Evolutionary conservation across 2,888 invertebrate species (phyloP), one percentile per base, ranked within the genome.

Genomic region (Oxytorus armatus): DNA sequence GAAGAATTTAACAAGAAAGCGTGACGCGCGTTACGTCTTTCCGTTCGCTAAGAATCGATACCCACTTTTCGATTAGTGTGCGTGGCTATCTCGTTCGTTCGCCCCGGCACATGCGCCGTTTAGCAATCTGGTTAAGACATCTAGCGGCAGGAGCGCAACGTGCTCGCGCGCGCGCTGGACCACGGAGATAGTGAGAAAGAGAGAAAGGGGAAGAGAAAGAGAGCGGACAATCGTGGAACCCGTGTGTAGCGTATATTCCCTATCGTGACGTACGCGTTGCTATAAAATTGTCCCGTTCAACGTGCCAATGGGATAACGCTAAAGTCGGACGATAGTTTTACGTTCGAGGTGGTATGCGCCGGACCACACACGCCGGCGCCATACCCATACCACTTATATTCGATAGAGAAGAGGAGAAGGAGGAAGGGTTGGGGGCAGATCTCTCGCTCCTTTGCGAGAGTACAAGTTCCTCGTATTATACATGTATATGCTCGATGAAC

Each of bases 291-390:
- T 73, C 83, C 79, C 33, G 42, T 49, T 44, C 59, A 39, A 55
- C 57, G 36, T 72, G 59, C 39, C 47, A 73, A 68, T 61, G 72
- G 42, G 59, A 66, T 36, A 59, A 42, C 73, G 63, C 65, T 51
- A 72, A 81, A 77, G 53, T 65, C 76, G 86, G 90, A 88, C 90
- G 88, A 90, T 89, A 90, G 87, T 90, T 87, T 82, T 83, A 68
- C 88, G 79, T 85, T 83, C 78, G 83, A 80, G 70, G 83, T 86
- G 89, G 89, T 89, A 90, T 90, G 89, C 89, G 87, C 87, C 87
- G 85, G 91, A 91, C 91, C 91, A 91, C 91, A 90, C 91, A 91
- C 89, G 90, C 90, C 87, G 91, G 90, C 89, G 90, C 89, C 90
- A 88, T 89, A 89, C 88, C 89, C 88, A 89, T 23, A 81, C 80